Evolutionary conservation across 2,113 vertebrate species (phyloP).

Genomic region (Australoheros scitulus): DNA sequence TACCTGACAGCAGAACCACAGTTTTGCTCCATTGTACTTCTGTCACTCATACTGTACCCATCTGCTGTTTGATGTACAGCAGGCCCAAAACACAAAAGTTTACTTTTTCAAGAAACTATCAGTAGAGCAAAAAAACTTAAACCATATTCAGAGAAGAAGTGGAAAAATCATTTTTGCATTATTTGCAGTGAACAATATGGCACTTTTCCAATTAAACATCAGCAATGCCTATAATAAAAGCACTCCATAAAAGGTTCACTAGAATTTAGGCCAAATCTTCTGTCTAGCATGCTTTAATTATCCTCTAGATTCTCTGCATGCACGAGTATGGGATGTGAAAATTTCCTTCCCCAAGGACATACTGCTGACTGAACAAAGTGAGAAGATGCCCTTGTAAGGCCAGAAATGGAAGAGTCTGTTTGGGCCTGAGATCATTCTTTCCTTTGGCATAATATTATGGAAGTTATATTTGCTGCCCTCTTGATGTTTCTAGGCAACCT

Average conservation of each 20-base stretch:
- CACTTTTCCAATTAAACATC: not conserved
- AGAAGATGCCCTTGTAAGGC: constrained; percentile 63
- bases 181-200: not conserved
- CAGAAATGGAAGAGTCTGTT: constrained; percentile 38
- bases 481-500: constrained; percentile 49
- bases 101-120: not conserved
- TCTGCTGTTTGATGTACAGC: not conserved
- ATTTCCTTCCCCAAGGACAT: not conserved
- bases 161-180: constrained; percentile 5
- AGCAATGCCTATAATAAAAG: not conserved
- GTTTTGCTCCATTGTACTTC: constrained; percentile 14
- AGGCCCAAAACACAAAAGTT: not conserved
- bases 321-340: constrained; percentile 17
- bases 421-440: constrained; percentile 45
- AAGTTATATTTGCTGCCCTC: constrained; percentile 20
- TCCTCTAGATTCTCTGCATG: not conserved
- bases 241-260: constrained; percentile 1
- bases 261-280: constrained; percentile 32
- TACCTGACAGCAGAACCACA: constrained; percentile 16
- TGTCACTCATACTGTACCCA: not conserved
- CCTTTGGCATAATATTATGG: constrained; percentile 47
- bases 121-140: not conserved
- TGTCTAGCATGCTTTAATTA: constrained; percentile 25
- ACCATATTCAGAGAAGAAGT: not conserved
- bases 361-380: constrained; percentile 12